phyloP scores from a whole-genome alignment of 35 echinoderm and acorn worm genomes.

The Eucidaris tribuloides region DNA sequence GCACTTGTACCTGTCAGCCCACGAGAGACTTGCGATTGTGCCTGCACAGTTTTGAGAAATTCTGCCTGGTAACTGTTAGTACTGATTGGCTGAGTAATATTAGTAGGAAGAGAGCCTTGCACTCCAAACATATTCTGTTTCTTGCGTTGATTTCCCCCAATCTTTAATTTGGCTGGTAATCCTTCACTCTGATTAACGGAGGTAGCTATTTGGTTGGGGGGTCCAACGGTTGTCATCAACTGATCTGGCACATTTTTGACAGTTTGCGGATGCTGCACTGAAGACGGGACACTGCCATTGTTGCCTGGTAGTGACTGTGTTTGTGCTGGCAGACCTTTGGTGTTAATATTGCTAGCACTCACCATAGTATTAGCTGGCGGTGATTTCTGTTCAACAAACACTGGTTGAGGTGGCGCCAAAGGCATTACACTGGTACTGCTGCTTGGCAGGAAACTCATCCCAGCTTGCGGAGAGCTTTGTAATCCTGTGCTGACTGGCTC shows the following conservation, averaged over 20 bases:
- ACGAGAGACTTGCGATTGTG: too few relatives aligned
- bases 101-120: not conserved
- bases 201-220: too few relatives aligned
- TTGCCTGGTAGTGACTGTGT: constrained; percentile 15
- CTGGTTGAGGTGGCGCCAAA: not conserved
- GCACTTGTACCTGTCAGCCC: too few relatives aligned
- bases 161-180: constrained; percentile 4
- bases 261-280: not conserved
- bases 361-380: constrained; percentile 14
- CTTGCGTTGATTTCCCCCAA: not conserved
- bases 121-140: constrained; percentile 5
- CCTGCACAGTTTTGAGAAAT: not conserved
- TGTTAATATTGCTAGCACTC: not conserved
- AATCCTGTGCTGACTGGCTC: too few relatives aligned
- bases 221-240: too few relatives aligned
- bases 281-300: constrained; percentile 2
- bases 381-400: constrained; percentile 4
- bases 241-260: too few relatives aligned
- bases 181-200: too few relatives aligned
- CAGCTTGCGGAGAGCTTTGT: too few relatives aligned
- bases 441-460: too few relatives aligned
- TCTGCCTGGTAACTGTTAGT: not conserved
- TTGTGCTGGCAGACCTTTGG: constrained; percentile 6
- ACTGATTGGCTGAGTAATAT: not conserved
- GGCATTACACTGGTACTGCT: not conserved